Base-by-base conservation (phyloP, 2,113 vertebrate genomes). In the Vidua chalybeata region DNA sequence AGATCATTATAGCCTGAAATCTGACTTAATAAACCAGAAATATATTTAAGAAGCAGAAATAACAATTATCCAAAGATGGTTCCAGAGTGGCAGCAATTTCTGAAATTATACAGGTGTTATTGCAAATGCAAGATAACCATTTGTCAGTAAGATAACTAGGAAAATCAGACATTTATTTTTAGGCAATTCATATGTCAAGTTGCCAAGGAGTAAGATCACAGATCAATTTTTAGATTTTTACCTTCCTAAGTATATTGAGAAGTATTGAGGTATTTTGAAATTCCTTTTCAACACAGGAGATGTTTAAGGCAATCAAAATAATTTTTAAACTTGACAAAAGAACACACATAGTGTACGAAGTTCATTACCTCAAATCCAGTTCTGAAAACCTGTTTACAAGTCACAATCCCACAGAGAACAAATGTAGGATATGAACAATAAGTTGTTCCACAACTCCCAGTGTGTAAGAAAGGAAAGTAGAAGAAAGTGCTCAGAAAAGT, bases 351-450 rank as follows among this genome's bases (percentile, higher is more conserved):
- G 19, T 48, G 26, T 35, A 72, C 10, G 1, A 84, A 85, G 94
- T 41, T 87, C 48, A 72, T 68, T 72, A 78, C 33, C 20, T 87
- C 49, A 62, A 84, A 95, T 75, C 14, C 54, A 89, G 20, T 61
- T 85, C 37, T 87, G 63, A 84, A 81, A 94, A 89, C 21, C 35
- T 76, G 39, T 75, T 93, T 93, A 93, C 62, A 91, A 82, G 62
- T 83, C 71, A 75, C 21, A 79, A 10, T 88, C 37, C 49, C 75
- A 56, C 0, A 3, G 26, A 87, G 48, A 15, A 56, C 30, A 72
- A 49, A 63, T 31, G 76, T 15, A 82, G 74, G 71, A 84, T 71
- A 68, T 56, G 58, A 95, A 82, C 66, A 91, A 13, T 49, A 87
- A 76, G 5, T 73, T 68, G 28, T 79, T 83, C 74, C 88, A 79